Evolutionary conservation across 2,888 invertebrate genomes (phyloP), one percentile per base, ranked within the genome.

Genomic region (Cerastoderma edule): DNA sequence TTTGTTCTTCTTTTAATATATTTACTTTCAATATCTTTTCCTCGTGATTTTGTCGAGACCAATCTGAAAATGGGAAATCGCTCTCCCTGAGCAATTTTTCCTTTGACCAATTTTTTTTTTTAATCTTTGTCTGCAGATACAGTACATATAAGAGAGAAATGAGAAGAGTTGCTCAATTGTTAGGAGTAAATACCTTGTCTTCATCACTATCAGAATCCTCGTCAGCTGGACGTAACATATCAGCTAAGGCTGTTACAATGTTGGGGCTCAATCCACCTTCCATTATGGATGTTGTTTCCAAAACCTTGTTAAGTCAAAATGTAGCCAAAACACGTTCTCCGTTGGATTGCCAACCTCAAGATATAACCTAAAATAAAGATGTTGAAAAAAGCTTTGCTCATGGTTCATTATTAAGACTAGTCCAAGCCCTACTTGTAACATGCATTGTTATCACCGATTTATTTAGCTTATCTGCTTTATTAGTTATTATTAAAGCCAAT

Each of bases 131-230:
- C 39, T 39, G 16, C 39, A 39, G 16, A 16, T 39, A 39, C 16
- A 10, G 39, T 39, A 8, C 8, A 39, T 8, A 39, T 39, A 39
- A 39, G 39, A 16, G 16, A 10, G 39, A 39, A 39, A 39, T 39
- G 16, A 24, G 16, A 8, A 75, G 16, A 66, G 65, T 56, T 86
- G 88, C 87, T 87, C 72, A 67, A 77, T 80, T 44, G 60, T 10
- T 35, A 63, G 8, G 5, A 16, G 35, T 30, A 28, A 1, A 53
- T 80, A 86, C 85, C 83, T 83, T 71, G 46, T 88, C 88, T 56
- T 87, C 88, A 71, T 89, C 89, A 46, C 87, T 87, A 60, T 89
- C 89, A 1, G 85, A 86, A 30, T 85, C 86, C 28, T 87, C 84
- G 19, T 88, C 83, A 30, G 83, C 75, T 39, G 85, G 83, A 39